Percentiles rank a stretch among this genome's conserved stretches.
These are phyloP conservation scores for Cyanistes caeruleus DNA, from an alignment of 2,113 vertebrate genomes.

Conservation along the genomic window DNA sequence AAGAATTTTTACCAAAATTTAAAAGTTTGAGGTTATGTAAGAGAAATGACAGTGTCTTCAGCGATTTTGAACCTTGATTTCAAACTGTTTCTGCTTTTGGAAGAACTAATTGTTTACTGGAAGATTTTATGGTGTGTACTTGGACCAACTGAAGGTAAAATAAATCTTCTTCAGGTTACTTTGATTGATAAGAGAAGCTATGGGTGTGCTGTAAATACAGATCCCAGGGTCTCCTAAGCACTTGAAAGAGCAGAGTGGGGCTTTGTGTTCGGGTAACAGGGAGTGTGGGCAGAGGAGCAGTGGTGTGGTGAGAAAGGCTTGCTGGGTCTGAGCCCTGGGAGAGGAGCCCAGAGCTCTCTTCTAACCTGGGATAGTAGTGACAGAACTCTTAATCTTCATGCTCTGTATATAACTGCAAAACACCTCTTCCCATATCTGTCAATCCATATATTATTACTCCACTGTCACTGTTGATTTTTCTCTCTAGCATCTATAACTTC, in stretches of 20 bases:
- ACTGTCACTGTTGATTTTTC: not conserved
- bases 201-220: not conserved
- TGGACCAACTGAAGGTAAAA: not conserved
- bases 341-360: not conserved
- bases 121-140: not conserved
- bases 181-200: not conserved
- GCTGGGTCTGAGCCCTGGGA: not conserved
- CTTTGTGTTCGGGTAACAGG: not conserved
- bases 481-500: not conserved
- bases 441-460: not conserved
- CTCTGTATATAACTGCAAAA: not conserved
- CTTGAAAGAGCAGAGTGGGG: not conserved
- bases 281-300: not conserved
- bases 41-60: not conserved
- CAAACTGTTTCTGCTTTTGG: not conserved
- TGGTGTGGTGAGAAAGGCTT: not conserved
- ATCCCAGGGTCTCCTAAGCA: not conserved
- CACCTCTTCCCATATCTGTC: not conserved
- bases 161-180: not conserved
- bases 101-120: not conserved
- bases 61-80: not conserved
- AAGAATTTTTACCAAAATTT: not conserved
- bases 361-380: not conserved
- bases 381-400: not conserved
- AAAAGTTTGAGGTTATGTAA: not conserved